Evolutionary conservation across 2,888 invertebrate species (phyloP).

Genomic region (Dynastes maya): DNA sequence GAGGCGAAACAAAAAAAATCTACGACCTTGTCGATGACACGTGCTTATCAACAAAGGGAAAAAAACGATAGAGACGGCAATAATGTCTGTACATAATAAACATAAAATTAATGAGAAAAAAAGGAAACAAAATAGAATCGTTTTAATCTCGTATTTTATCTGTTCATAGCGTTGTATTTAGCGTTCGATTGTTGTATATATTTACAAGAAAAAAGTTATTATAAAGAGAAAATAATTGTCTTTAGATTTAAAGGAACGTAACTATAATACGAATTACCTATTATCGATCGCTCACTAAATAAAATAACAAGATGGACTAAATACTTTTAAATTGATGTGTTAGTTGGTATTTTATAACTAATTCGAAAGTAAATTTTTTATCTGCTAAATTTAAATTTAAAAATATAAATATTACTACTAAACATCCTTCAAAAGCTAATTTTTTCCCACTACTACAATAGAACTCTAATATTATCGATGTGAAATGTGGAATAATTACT

Average conservation of each 20-base stretch:
- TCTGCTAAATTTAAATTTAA: conserved; percentile 35
- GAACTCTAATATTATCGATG: conserved; percentile 32
- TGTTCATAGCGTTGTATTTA: conserved; percentile 64
- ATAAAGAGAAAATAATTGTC: conserved; percentile 59
- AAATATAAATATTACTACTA: conserved; percentile 24
- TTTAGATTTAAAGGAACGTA: conserved; percentile 54
- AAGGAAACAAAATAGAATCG: conserved; percentile 54
- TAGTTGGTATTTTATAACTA: conserved; percentile 60
- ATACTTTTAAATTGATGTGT: conserved; percentile 63
- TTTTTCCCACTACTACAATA: conserved; percentile 16
- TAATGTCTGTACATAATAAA: conserved; percentile 67
- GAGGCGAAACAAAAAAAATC: conserved; percentile 28
- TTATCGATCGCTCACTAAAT: conserved; percentile 58
- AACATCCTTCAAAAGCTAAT: background rate
- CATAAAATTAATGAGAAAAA: conserved; percentile 58
- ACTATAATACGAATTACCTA: conserved; percentile 56
- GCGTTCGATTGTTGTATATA: conserved; percentile 63
- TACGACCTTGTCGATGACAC: conserved; percentile 4
- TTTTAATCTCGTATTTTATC: conserved; percentile 62
- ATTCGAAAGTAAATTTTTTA: conserved; percentile 49
- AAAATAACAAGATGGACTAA: conserved; percentile 7
- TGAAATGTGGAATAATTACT: conserved; percentile 4
- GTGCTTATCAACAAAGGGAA: conserved; percentile 19
- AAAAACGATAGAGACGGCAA: conserved; percentile 63
- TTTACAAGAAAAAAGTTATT: conserved; percentile 59